phyloP scores from a whole-genome alignment of 2,113 vertebrate species.

The Crotophaga sulcirostris region DNA sequence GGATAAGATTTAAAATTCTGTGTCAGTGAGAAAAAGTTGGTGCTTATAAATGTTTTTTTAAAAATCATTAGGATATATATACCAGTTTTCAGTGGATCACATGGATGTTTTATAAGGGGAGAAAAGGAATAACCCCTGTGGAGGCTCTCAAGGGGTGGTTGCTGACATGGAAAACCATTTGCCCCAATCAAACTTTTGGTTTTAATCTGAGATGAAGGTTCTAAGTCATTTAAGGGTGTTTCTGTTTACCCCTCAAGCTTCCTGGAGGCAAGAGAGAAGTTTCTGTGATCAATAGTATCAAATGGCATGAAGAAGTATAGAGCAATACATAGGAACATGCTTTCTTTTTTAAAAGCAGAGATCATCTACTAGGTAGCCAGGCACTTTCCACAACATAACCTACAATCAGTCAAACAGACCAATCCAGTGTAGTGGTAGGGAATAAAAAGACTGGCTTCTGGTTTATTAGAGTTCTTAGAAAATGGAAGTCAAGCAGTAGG shows the following conservation, averaged over 20 bases:
- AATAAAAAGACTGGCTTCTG: not conserved
- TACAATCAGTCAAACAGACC: not conserved
- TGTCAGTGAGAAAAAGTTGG: not conserved
- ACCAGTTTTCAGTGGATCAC: not conserved
- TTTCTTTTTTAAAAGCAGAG: not conserved
- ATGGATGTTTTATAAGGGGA: not conserved
- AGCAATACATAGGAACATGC: not conserved
- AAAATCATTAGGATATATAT: not conserved
- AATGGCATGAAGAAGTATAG: not conserved
- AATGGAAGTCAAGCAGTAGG: not conserved
- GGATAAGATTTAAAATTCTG: not conserved
- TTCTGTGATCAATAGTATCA: conserved; percentile 61
- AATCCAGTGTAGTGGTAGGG: not conserved
- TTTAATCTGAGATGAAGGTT: conserved; percentile 66
- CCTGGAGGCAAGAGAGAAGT: conserved; percentile 52
- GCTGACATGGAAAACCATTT: conserved; percentile 60
- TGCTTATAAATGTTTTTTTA: not conserved
- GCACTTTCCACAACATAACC: not conserved
- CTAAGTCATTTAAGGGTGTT: conserved; percentile 61
- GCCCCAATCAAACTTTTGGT: conserved; percentile 36
- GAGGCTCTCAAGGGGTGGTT: conserved; percentile 32
- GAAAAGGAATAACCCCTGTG: not conserved
- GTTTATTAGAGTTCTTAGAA: not conserved
- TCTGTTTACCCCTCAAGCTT: conserved; percentile 65
- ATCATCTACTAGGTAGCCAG: not conserved